Conservation (phyloP, 2,888 invertebrate genomes). For the Eupithecia subumbrata region DNA sequence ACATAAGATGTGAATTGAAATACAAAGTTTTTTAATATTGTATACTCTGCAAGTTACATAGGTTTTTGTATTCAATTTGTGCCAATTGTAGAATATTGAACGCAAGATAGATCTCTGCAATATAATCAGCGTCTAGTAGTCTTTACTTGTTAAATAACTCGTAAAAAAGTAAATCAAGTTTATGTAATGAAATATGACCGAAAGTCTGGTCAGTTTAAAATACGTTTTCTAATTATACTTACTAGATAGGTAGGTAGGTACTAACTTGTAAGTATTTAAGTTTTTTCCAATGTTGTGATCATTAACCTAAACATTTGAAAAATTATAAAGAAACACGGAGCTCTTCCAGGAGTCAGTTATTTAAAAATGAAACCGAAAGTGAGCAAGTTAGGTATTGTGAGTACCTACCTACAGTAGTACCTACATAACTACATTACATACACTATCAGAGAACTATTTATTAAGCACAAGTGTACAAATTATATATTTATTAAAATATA, state of each 20-base stretch:
- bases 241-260: constrained; percentile 8
- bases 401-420: constrained; percentile 14
- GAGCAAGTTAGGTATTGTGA: background rate
- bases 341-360: constrained; percentile 1
- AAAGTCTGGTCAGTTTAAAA: background rate
- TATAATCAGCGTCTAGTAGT: background rate
- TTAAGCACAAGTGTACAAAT: constrained; percentile 6
- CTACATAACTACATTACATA: too few species aligned
- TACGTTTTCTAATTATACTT: background rate
- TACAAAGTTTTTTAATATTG: constrained; percentile 8
- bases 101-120: constrained; percentile 41
- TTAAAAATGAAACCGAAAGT: constrained; percentile 10
- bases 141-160: background rate
- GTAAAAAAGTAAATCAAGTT: background rate
- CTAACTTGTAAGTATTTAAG: constrained; percentile 5
- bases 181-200: background rate
- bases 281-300: constrained; percentile 13
- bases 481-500: constrained; percentile 3
- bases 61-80: constrained; percentile 44
- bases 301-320: background rate
- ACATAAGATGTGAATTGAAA: constrained; percentile 12
- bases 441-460: constrained; percentile 1
- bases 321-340: constrained; percentile 1
- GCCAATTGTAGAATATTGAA: constrained; percentile 51
- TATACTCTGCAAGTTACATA: constrained; percentile 10